phyloP scores from a whole-genome alignment of 2,113 vertebrate genomes.

The Dromas ardeola region DNA sequence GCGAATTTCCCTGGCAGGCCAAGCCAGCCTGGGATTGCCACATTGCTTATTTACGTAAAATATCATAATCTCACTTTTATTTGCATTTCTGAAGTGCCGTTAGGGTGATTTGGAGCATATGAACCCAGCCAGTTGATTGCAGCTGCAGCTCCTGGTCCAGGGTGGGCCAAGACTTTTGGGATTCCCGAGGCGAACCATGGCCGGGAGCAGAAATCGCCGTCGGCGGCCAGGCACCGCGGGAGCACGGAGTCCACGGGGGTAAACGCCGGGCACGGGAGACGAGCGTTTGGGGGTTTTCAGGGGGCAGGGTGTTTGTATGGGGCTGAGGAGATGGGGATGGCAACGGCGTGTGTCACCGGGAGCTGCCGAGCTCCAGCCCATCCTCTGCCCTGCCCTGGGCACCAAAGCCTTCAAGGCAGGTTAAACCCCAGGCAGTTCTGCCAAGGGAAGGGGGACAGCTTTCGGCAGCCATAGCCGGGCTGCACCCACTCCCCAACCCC shows the following conservation, averaged over 20 bases:
- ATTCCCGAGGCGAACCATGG: fast-evolving
- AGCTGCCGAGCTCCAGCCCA: background rate
- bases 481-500: background rate
- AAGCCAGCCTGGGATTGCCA: constrained; percentile 64
- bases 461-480: background rate
- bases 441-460: background rate
- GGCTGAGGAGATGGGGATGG: background rate
- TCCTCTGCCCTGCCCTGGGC: background rate
- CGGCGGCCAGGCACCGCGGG: background rate
- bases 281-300: background rate
- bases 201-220: background rate
- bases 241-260: background rate
- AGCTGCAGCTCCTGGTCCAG: constrained; percentile 36
- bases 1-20: constrained; percentile 60
- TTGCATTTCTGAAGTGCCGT: constrained; percentile 65
- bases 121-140: background rate
- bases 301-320: background rate
- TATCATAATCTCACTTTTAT: constrained; percentile 70
- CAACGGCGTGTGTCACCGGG: background rate
- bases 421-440: background rate
- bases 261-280: background rate
- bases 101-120: constrained; percentile 41
- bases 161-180: background rate
- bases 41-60: constrained; percentile 73
- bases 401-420: background rate